Conservation (phyloP, 1,140 invertebrate genomes). For the Tribolium madens region DNA sequence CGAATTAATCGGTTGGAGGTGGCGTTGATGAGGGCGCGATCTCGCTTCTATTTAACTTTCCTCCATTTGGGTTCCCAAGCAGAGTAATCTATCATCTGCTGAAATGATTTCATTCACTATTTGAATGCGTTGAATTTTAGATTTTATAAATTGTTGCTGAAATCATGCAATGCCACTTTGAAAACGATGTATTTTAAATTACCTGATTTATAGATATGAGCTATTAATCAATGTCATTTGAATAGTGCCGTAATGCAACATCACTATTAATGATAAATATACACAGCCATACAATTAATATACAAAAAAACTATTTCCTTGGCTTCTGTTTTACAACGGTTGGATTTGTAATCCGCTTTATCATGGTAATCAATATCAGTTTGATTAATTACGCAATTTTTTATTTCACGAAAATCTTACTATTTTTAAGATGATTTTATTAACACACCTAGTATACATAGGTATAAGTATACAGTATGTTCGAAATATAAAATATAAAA, state of each 20-base stretch:
- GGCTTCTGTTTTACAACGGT: conserved; percentile 14
- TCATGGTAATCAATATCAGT: background rate
- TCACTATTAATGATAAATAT: conserved; percentile 41
- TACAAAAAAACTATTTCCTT: background rate
- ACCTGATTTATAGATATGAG: conserved; percentile 40
- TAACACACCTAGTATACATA: too few relatives aligned
- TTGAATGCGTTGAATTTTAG: conserved; percentile 43
- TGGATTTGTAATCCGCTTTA: background rate
- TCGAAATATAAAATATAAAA: too few relatives aligned
- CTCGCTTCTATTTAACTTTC: conserved; percentile 23
- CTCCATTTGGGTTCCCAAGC: conserved; percentile 5
- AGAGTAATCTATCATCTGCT: conserved; percentile 33
- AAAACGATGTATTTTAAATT: conserved; percentile 46
- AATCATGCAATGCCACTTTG: conserved; percentile 42
- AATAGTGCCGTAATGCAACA: conserved; percentile 40
- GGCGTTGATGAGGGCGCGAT: conserved; percentile 31
- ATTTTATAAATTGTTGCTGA: conserved; percentile 39
- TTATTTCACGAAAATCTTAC: conserved; percentile 5
- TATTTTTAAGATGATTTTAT: too few relatives aligned
- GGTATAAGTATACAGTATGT: too few relatives aligned
- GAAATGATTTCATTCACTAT: conserved; percentile 37
- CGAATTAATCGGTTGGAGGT: conserved; percentile 23
- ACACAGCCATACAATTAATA: conserved; percentile 10
- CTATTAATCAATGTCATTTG: conserved; percentile 45
- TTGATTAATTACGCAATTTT: background rate